Base-by-base conservation (phyloP, 35 echinoderm and acorn worm species). In the Apostichopus japonicus region DNA sequence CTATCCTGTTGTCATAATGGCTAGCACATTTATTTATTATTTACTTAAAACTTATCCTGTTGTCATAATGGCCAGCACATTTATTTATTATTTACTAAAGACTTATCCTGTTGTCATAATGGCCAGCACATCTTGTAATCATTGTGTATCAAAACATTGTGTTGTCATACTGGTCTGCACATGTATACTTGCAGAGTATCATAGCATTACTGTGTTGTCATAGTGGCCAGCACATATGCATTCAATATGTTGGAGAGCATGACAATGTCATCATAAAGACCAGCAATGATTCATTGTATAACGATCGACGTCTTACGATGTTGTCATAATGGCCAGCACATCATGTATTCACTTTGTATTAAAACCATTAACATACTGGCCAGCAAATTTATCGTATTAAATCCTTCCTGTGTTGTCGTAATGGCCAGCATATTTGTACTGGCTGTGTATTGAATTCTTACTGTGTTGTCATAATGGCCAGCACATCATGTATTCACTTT, bases 1-100 rank as follows among this genome's bases (percentile, higher is more conserved):
- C 95, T 86, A 99, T 93, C 15, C 87, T 95, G 84, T 96, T 99
- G 58, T 95, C 92, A 71, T 3, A 44, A 8, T 55, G 77, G 5
- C 97, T 95, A 21, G 95, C 86, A 61, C 8, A 61, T 61, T 33
- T 1, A 24, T 44, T 78, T 8, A 22, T 44, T 22, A 17, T 22
- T 2, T 8, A 11, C n/a, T 78, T 1, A 78, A 11, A 5, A 1
- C 4, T 3, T 44, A 44, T 8, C 27, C 0, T 7, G 8, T 44
- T 78, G 21, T 78, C 77, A 7, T 7, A 78, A 13, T 59, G 57
- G 77, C 77, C 71, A 73, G 14, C 71, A 73, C 14, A n/a, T 72
- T 10, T 4, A 65, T 8, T 15, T 16, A 16, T 5, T 16, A 3
- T 15, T 19, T 72, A 72, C 70, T 17, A 21, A 0, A 16, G 13